Percentiles rank a stretch among this genome's conserved stretches.
These are phyloP conservation scores for Didymodactylos carnosus DNA, from an alignment of 2,888 invertebrate species.

Conservation along the genomic window DNA sequence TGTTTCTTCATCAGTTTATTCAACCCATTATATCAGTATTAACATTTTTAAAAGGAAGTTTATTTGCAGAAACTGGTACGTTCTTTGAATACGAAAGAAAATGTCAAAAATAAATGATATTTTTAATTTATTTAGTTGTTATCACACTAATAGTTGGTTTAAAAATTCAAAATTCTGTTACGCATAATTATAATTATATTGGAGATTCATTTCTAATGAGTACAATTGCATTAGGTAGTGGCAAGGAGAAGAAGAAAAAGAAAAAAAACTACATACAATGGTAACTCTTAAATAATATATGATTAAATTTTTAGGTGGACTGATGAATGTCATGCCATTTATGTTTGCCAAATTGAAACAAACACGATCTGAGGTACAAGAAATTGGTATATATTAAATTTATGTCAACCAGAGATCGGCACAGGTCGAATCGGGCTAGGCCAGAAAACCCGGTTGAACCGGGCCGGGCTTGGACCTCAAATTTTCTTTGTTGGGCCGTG, in stretches of 20 bases:
- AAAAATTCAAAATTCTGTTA: slow-evolving; percentile 23
- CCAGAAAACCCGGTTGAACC: too few relatives aligned
- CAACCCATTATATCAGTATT: slow-evolving; percentile 29
- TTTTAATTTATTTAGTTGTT: slow-evolving; percentile 21
- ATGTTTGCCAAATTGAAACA: slow-evolving; percentile 26
- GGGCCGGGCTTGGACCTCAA: too few relatives aligned
- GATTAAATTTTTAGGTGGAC: slow-evolving; percentile 22
- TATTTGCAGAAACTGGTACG: slow-evolving; percentile 26
- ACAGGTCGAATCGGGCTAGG: too few relatives aligned
- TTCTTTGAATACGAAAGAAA: too few relatives aligned
- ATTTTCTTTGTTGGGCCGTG: too few relatives aligned
- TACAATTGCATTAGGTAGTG: slow-evolving; percentile 31
- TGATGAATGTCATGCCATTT: slow-evolving; percentile 29
- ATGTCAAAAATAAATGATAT: too few relatives aligned
- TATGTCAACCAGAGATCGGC: too few relatives aligned
- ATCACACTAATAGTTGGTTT: slow-evolving; percentile 29
- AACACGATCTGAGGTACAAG: slow-evolving; percentile 20
- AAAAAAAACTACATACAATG: neutral
- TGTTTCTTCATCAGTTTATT: slow-evolving; percentile 26
- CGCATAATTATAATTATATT: slow-evolving; percentile 22
- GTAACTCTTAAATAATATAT: too few relatives aligned
- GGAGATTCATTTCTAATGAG: slow-evolving; percentile 31
- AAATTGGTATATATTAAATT: too few relatives aligned
- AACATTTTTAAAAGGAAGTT: slow-evolving; percentile 28
- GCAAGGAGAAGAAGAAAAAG: too few relatives aligned